These are phyloP conservation scores for Anguilla japonica DNA, from an alignment of 2,113 vertebrate genomes.

Conservation along the genomic window DNA sequence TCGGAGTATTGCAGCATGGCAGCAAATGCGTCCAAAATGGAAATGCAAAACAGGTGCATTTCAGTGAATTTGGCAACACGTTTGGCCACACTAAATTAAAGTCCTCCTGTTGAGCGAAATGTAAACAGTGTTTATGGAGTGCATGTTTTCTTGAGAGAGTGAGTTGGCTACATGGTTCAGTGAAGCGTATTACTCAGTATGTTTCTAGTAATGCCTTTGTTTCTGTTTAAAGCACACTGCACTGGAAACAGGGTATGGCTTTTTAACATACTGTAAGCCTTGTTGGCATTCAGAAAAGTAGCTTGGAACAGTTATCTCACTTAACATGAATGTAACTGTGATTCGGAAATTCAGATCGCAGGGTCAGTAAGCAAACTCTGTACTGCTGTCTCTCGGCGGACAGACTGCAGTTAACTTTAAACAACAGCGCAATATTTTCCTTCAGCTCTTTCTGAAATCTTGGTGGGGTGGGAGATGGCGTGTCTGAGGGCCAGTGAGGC, in stretches of 20 bases:
- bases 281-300: constrained; percentile 33
- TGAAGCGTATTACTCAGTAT: not conserved
- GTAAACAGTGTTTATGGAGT: constrained; percentile 17
- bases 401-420: not conserved
- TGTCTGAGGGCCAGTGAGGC: not conserved
- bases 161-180: not conserved
- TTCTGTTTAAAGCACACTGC: not conserved
- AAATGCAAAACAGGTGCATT: constrained; percentile 46
- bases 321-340: constrained; percentile 43
- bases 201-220: not conserved
- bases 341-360: not conserved
- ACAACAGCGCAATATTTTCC: not conserved
- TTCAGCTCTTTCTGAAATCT: constrained; percentile 23
- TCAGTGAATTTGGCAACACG: constrained; percentile 19
- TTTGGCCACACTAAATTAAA: constrained; percentile 23
- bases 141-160: not conserved
- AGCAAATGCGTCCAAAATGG: constrained; percentile 25
- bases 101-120: constrained; percentile 31
- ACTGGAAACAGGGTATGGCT: constrained; percentile 33
- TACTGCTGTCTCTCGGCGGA: not conserved
- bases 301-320: constrained; percentile 46
- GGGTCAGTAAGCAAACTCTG: not conserved
- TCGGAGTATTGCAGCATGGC: constrained; percentile 19
- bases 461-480: not conserved
- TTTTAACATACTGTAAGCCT: constrained; percentile 30